Conservation (phyloP, 2,888 invertebrate species). For the Endotricha flammealis region DNA sequence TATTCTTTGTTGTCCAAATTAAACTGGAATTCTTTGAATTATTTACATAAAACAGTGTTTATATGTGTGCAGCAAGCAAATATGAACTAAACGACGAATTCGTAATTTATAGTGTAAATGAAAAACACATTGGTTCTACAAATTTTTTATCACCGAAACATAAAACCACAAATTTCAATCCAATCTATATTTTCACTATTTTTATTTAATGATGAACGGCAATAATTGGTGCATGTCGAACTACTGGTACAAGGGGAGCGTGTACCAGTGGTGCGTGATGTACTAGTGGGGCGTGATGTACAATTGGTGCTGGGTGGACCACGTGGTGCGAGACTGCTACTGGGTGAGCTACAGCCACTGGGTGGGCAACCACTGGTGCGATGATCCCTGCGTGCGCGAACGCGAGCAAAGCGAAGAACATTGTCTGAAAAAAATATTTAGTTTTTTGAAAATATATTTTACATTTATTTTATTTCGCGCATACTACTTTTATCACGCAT, state of each 20-base stretch:
- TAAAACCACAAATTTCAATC: no score
- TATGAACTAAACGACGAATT: no score
- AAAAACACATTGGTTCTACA: no score
- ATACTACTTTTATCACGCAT: no score
- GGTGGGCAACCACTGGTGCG: constrained; percentile 53
- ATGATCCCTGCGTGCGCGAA: constrained; percentile 56
- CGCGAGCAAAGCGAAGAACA: constrained; percentile 61
- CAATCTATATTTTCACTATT: no score
- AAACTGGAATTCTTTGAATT: no score
- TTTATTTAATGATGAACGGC: constrained; percentile 50
- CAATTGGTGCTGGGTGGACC: constrained; percentile 35
- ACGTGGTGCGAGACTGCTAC: constrained; percentile 47
- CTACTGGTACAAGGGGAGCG: constrained; percentile 44
- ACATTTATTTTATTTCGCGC: no score
- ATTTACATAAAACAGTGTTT: no score
- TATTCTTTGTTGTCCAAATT: no score
- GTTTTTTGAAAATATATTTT: constrained; percentile 7
- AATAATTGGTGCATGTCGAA: constrained; percentile 49
- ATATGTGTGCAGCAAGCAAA: no score
- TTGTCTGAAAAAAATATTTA: constrained; percentile 44
- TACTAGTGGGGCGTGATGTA: constrained; percentile 44
- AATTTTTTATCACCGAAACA: no score
- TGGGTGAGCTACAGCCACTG: constrained; percentile 33
- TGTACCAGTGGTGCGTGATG: constrained; percentile 26
- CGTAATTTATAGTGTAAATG: no score